Evolutionary conservation across 2,113 vertebrate species (phyloP).

Genomic region (Cariama cristata): DNA sequence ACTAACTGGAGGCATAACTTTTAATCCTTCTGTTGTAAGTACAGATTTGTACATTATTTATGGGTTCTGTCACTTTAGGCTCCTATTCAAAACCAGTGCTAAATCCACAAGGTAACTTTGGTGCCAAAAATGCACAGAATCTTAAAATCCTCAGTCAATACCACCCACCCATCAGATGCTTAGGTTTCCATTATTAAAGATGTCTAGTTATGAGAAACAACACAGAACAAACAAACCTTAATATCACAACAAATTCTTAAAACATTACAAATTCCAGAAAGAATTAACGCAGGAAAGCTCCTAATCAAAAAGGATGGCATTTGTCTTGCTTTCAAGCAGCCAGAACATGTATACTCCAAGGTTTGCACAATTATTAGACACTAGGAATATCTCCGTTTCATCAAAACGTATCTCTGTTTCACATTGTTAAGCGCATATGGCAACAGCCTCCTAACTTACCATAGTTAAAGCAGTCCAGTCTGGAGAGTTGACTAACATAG

Average conservation of each 20-base stretch:
- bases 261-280: background rate
- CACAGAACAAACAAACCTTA: background rate
- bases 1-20: background rate
- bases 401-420: background rate
- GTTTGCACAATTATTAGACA: background rate
- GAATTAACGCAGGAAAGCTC: background rate
- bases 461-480: background rate
- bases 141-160: background rate
- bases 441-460: background rate
- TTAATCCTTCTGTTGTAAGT: background rate
- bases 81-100: background rate
- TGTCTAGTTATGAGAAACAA: background rate
- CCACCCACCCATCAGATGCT: constrained; percentile 28
- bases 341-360: rapidly evolving
- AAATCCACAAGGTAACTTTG: background rate
- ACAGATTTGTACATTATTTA: background rate
- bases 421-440: background rate
- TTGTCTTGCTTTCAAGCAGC: background rate
- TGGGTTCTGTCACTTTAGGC: background rate
- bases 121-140: background rate
- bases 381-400: background rate
- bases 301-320: background rate
- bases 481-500: background rate
- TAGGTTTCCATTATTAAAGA: background rate
- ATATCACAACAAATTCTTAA: background rate